A percentile compares a stretch with the other conserved stretches of the same genome.
Evolutionary conservation across 2,797 vertebrate genomes (phyloP).

Genomic region (Bryconaethiops microstoma): DNA sequence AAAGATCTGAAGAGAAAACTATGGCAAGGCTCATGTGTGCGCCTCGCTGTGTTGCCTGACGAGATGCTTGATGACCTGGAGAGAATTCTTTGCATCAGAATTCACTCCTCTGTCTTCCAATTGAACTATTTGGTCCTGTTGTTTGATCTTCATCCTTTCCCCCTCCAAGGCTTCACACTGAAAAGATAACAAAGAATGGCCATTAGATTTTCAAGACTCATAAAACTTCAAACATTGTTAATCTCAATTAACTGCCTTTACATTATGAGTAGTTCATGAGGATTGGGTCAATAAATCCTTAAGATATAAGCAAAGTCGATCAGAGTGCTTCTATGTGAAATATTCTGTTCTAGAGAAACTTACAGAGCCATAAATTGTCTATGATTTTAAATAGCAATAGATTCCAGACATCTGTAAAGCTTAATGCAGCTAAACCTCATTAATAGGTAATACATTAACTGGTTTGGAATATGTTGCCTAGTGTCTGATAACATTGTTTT

Average conservation of each 20-base stretch:
- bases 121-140: conserved; percentile 59
- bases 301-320: not conserved
- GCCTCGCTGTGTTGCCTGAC: conserved; percentile 54
- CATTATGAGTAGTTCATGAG: not conserved
- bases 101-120: conserved; percentile 62
- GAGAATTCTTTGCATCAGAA: conserved; percentile 63
- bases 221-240: not conserved
- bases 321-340: not conserved
- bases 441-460: too few species aligned
- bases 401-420: too few species aligned
- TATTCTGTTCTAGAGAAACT: not conserved
- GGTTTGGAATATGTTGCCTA: too few species aligned
- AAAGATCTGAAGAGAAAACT: conserved; percentile 28
- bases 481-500: too few species aligned
- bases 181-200: conserved; percentile 6
- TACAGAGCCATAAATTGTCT: too few species aligned
- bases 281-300: not conserved
- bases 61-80: conserved; percentile 71
- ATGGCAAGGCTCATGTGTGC: conserved; percentile 27
- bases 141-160: conserved; percentile 25
- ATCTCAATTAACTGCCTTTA: not conserved
- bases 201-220: not conserved
- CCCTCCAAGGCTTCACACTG: not conserved
- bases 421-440: too few species aligned
- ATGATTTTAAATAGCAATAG: too few species aligned